These are phyloP conservation scores for Vesta saturnalis DNA, from an alignment of 2,888 invertebrate species.

Conservation along the genomic window DNA sequence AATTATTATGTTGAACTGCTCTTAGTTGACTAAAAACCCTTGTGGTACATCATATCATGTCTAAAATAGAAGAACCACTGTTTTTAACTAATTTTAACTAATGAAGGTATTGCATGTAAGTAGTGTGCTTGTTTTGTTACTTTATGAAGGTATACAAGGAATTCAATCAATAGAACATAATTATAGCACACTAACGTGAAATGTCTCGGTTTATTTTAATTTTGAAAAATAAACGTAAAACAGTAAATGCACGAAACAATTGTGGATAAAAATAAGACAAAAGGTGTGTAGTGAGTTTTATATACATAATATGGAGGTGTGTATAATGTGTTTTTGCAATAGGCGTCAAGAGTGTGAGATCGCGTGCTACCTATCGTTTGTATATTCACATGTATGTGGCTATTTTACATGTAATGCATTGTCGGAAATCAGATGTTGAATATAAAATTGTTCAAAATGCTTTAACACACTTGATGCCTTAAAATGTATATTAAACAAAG, in stretches of 20 bases:
- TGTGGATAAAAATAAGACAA: conserved; percentile 25
- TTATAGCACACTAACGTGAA: background rate
- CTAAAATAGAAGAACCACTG: too few relatives aligned
- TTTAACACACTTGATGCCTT: background rate
- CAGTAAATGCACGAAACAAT: conserved; percentile 18
- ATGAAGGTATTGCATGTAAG: too few relatives aligned
- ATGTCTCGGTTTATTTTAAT: conserved; percentile 8
- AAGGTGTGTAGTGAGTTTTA: conserved; percentile 18
- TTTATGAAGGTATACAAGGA: too few relatives aligned
- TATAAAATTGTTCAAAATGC: conserved; percentile 1
- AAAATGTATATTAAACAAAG: background rate
- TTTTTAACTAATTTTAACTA: too few relatives aligned
- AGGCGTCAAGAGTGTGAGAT: conserved; percentile 39
- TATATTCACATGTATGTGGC: conserved; percentile 41
- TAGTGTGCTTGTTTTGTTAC: too few relatives aligned
- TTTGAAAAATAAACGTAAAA: conserved; percentile 17
- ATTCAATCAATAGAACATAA: too few relatives aligned
- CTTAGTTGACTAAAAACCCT: too few relatives aligned
- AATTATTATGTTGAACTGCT: too few relatives aligned
- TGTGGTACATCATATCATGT: too few relatives aligned
- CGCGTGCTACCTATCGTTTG: conserved; percentile 46
- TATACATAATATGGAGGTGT: conserved; percentile 29
- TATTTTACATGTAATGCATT: conserved; percentile 46
- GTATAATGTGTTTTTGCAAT: conserved; percentile 27
- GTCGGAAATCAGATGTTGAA: conserved; percentile 45